A percentile compares a stretch with the other conserved stretches of the same genome.
These are phyloP conservation scores for Naja naja DNA, from an alignment of 2,113 vertebrate species.

Conservation along the genomic window DNA sequence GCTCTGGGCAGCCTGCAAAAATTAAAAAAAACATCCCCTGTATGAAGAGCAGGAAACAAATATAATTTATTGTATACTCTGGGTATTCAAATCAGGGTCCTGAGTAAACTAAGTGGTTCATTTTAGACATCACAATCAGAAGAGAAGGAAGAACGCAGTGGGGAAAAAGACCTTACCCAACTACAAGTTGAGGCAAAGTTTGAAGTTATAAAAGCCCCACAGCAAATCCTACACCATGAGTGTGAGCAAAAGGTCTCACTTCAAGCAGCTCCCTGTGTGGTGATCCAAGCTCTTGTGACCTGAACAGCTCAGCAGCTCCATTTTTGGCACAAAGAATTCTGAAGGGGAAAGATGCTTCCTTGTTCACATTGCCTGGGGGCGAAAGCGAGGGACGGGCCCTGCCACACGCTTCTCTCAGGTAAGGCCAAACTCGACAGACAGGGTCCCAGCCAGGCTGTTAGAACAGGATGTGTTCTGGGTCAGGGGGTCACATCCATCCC, in stretches of 20 bases:
- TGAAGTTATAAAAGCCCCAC: not conserved
- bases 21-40: not conserved
- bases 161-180: not conserved
- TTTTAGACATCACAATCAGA: not conserved
- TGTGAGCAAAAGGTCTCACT: not conserved
- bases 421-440: not conserved
- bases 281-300: not conserved
- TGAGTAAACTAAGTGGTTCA: not conserved
- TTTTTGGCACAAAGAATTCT: slow-evolving; percentile 1
- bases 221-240: not conserved
- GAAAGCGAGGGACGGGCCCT: not conserved
- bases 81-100: not conserved
- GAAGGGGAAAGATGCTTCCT: slow-evolving; percentile 3
- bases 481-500: not conserved
- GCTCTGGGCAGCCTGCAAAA: not conserved
- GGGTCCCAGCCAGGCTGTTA: not conserved
- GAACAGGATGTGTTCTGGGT: not conserved
- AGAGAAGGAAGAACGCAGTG: not conserved
- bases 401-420: not conserved
- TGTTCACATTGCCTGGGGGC: not conserved
- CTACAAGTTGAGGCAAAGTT: not conserved
- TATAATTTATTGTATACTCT: not conserved
- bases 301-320: not conserved
- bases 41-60: not conserved
- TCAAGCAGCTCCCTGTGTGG: not conserved